Evolutionary conservation across 2,113 vertebrate species (phyloP).

Genomic region (Condylura cristata): DNA sequence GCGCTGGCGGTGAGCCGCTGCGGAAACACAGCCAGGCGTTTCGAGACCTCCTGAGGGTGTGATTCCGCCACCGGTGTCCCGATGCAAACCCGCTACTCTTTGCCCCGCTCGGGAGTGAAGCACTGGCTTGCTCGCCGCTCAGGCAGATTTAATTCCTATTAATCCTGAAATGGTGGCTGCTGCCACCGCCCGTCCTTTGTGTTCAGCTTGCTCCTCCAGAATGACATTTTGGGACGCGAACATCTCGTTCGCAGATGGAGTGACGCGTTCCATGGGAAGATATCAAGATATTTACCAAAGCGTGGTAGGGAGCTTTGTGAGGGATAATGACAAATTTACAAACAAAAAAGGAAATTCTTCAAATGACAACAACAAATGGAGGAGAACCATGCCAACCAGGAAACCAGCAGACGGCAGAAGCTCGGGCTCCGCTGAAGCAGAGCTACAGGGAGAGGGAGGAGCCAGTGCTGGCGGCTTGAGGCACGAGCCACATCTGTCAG

Average conservation of each 20-base stretch:
- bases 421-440: not conserved
- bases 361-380: slow-evolving; percentile 65
- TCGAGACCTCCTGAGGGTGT: not conserved
- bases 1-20: not conserved
- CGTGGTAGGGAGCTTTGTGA: slow-evolving; percentile 5
- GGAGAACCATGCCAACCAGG: not conserved
- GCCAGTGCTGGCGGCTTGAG: not conserved
- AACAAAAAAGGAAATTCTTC: slow-evolving; percentile 60
- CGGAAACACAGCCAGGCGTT: not conserved
- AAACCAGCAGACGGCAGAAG: not conserved
- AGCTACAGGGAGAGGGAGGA: not conserved
- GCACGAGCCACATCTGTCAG: slow-evolving; percentile 72
- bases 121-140: not conserved
- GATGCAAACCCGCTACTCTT: not conserved
- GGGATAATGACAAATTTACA: slow-evolving; percentile 68
- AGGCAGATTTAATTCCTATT: slow-evolving; percentile 33
- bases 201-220: slow-evolving; percentile 38
- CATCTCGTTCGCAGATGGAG: slow-evolving; percentile 33
- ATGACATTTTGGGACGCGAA: not conserved
- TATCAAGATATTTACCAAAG: slow-evolving; percentile 65
- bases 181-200: not conserved
- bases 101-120: not conserved
- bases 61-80: not conserved
- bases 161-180: slow-evolving; percentile 47
- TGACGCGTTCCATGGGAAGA: not conserved